Percentiles rank a stretch among this genome's conserved stretches.
These are phyloP conservation scores for Thalassophryne amazonica DNA, from an alignment of 2,797 vertebrate genomes.

Conservation along the genomic window DNA sequence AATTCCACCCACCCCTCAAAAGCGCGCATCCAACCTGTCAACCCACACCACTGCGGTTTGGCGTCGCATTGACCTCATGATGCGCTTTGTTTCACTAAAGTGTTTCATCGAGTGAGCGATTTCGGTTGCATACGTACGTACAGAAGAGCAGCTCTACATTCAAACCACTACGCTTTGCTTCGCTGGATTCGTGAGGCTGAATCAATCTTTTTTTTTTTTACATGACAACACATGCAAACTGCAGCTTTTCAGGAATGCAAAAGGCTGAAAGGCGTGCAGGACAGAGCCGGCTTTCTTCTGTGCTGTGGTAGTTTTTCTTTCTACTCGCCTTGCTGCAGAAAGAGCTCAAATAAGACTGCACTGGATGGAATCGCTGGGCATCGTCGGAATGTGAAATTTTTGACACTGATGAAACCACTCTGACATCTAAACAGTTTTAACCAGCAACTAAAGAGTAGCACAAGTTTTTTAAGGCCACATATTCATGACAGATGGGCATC, in stretches of 20 bases:
- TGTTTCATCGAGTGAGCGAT: constrained; percentile 33
- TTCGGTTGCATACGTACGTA: constrained; percentile 4
- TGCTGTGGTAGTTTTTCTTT: constrained; percentile 71
- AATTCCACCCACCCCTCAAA: constrained; percentile 55
- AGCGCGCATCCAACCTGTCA: constrained; percentile 34
- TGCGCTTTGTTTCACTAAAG: constrained; percentile 37
- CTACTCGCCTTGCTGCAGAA: constrained; percentile 57
- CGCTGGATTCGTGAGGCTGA: constrained; percentile 38
- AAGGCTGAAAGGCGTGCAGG: constrained; percentile 17
- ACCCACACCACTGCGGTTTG: constrained; percentile 29
- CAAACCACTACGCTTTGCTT: constrained; percentile 53
- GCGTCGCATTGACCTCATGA: constrained; percentile 55
- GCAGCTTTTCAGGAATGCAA: constrained; percentile 59
- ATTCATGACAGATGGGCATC: constrained; percentile 15
- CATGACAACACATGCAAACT: constrained; percentile 9
- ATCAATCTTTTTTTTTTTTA: constrained; percentile 20
- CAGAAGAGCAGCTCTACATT: constrained; percentile 19
- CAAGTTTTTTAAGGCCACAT: constrained; percentile 42
- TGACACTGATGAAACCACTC: constrained; percentile 59
- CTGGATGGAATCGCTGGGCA: constrained; percentile 65
- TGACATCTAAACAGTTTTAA: constrained; percentile 48
- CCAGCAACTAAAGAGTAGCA: constrained; percentile 58
- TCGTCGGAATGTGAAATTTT: constrained; percentile 62
- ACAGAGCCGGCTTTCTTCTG: constrained; percentile 23
- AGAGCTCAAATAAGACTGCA: constrained; percentile 66